phyloP scores from a whole-genome alignment of 1,140 invertebrate genomes.

The Polypedilum pembai region DNA sequence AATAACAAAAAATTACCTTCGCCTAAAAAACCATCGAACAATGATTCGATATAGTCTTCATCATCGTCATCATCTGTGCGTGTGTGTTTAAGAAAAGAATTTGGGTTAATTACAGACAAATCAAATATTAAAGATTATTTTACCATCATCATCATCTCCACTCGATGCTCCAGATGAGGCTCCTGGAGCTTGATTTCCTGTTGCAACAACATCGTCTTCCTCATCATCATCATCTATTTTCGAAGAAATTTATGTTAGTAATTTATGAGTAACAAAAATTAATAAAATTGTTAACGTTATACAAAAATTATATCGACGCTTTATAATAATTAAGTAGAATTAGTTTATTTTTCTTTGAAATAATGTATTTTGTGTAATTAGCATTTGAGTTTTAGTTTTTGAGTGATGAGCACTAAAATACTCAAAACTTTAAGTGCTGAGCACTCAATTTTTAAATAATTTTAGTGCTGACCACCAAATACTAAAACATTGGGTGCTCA shows the following conservation, averaged over 20 bases:
- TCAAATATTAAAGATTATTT: background rate
- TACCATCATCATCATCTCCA: slow-evolving; percentile 25
- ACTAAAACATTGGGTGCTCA: too few species aligned
- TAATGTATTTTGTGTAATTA: too few species aligned
- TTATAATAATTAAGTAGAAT: too few species aligned
- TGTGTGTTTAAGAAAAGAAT: background rate
- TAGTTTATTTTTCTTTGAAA: too few species aligned
- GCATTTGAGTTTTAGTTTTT: too few species aligned
- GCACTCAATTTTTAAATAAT: too few species aligned
- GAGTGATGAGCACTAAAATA: too few species aligned
- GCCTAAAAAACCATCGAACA: background rate
- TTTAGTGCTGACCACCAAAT: too few species aligned
- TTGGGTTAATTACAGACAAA: background rate
- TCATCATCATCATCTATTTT: slow-evolving; percentile 4
- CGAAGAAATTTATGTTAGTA: background rate
- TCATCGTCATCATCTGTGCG: background rate
- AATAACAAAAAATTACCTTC: background rate
- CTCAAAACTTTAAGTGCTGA: too few species aligned
- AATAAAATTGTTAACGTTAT: too few species aligned
- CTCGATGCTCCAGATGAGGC: background rate
- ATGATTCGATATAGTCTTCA: slow-evolving; percentile 3
- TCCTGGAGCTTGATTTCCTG: slow-evolving; percentile 21
- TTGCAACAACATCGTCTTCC: background rate
- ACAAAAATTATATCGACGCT: too few species aligned
- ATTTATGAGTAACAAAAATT: too few species aligned